Evolutionary conservation across 1,140 invertebrate genomes (phyloP).

Genomic region (Panagrolaimus sp.): DNA sequence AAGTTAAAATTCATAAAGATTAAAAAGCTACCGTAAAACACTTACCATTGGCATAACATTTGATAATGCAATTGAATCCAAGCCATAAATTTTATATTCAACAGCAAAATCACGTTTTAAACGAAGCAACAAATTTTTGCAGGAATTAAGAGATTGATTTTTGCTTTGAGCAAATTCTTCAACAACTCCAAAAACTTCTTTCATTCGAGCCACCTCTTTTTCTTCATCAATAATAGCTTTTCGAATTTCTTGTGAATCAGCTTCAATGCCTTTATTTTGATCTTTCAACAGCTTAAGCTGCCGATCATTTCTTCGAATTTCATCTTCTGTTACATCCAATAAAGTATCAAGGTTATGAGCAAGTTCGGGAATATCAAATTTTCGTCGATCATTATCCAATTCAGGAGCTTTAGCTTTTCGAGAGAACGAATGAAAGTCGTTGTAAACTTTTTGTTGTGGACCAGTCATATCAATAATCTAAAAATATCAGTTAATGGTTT

Average conservation of each 20-base stretch:
- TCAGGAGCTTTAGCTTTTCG: constrained; percentile 37
- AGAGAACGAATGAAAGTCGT: constrained; percentile 61
- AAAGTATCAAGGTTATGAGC: constrained; percentile 80
- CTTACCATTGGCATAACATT: constrained; percentile 60
- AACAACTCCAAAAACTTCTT: constrained; percentile 36
- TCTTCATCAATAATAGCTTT: constrained; percentile 46
- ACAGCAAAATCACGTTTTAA: constrained; percentile 67
- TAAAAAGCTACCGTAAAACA: neutral
- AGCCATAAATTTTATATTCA: constrained; percentile 64
- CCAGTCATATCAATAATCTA: constrained; percentile 99
- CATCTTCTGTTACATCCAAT: constrained; percentile 80
- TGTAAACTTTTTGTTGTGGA: constrained; percentile 82
- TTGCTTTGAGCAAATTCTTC: constrained; percentile 18
- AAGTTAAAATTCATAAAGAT: constrained; percentile 22
- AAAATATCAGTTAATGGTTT: constrained; percentile 62
- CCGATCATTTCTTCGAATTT: constrained; percentile 82
- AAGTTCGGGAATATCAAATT: constrained; percentile 76
- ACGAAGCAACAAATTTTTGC: constrained; percentile 70
- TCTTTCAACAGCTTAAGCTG: constrained; percentile 75
- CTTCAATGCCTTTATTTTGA: constrained; percentile 62
- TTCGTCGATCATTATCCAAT: constrained; percentile 41
- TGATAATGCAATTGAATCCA: constrained; percentile 62
- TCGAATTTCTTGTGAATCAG: constrained; percentile 67
- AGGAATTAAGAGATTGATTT: constrained; percentile 66
- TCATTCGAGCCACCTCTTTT: constrained; percentile 27